phyloP scores from a whole-genome alignment of 2,797 vertebrate species.

The Schizopygopsis pylzovi region DNA sequence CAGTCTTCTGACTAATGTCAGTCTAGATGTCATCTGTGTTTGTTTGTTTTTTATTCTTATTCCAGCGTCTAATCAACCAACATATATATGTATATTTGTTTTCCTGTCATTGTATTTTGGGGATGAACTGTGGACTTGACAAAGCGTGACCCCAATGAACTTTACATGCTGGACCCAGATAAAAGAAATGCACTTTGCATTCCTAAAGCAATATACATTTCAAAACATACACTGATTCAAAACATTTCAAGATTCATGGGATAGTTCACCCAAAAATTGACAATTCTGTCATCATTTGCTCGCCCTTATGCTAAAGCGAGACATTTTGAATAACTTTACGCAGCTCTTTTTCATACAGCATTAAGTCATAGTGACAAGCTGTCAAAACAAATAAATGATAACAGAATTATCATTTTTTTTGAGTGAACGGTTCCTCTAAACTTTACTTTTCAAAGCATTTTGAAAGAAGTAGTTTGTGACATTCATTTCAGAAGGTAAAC shows the following conservation, averaged over 20 bases:
- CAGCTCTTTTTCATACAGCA: not conserved
- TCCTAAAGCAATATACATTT: conserved; percentile 33
- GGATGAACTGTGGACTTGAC: conserved; percentile 13
- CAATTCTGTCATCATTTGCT: not conserved
- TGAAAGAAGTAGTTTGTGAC: conserved; percentile 48
- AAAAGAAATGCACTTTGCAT: conserved; percentile 32
- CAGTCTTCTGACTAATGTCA: conserved; percentile 2
- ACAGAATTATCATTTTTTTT: not conserved
- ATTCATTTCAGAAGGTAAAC: conserved; percentile 55
- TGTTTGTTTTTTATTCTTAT: conserved; percentile 9
- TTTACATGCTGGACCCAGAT: conserved; percentile 18
- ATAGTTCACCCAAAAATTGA: conserved; percentile 8
- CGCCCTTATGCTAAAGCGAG: not conserved
- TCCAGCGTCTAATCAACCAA: not conserved
- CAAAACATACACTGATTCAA: not conserved
- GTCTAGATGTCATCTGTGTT: conserved; percentile 22
- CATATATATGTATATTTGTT: conserved; percentile 12
- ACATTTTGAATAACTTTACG: not conserved
- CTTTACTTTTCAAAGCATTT: conserved; percentile 57
- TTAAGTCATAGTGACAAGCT: not conserved
- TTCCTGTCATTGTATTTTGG: not conserved
- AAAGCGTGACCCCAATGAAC: not conserved
- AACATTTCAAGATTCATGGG: not conserved
- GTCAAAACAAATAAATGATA: not conserved
- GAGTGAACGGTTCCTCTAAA: conserved; percentile 27